Evolutionary conservation across 2,888 invertebrate species (phyloP).

Genomic region (Pachymerium ferrugineum): DNA sequence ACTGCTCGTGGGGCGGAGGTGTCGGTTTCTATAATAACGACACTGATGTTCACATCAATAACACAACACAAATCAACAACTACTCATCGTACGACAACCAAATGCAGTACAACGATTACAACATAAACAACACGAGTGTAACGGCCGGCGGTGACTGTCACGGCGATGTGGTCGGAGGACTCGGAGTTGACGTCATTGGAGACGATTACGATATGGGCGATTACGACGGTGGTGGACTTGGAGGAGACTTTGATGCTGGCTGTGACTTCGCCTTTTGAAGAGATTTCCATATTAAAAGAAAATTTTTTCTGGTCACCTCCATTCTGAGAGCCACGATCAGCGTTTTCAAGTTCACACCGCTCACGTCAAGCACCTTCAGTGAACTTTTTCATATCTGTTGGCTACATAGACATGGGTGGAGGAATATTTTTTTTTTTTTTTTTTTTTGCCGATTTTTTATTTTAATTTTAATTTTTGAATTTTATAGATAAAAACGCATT

Average conservation of each 20-base stretch:
- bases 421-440: background rate
- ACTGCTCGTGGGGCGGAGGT: constrained; percentile 17
- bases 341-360: constrained; percentile 26
- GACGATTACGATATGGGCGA: background rate
- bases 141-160: background rate
- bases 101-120: background rate
- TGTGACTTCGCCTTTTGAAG: constrained; percentile 29
- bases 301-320: background rate
- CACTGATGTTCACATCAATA: constrained; percentile 21
- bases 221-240: background rate
- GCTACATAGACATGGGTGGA: background rate
- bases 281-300: background rate
- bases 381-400: background rate
- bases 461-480: background rate
- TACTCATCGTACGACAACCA: constrained; percentile 23
- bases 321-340: constrained; percentile 27
- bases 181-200: background rate
- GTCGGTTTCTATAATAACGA: constrained; percentile 31
- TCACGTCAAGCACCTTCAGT: background rate
- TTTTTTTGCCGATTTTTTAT: background rate
- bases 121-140: background rate
- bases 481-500: background rate
- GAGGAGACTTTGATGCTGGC: constrained; percentile 12
- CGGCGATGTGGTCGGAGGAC: background rate
- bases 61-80: constrained; percentile 20